Base-by-base conservation (phyloP, 1,140 invertebrate species). In the Glomeris maerens region DNA sequence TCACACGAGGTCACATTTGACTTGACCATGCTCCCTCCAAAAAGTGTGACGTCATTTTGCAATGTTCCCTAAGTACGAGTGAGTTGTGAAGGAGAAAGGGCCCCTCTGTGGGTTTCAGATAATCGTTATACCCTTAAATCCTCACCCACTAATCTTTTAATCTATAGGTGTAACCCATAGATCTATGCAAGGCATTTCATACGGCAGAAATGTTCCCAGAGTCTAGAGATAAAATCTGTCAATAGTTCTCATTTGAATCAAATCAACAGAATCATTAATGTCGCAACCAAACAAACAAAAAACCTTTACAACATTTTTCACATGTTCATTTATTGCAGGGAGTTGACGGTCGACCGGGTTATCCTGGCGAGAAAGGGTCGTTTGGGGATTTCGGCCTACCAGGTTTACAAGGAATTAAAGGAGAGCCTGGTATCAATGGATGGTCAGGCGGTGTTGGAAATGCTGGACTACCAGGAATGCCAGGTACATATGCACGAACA, bases 391-490 rank as follows among this genome's bases (percentile, higher is more conserved):
- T 17, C 17, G 31, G 31, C 10, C 31, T 36, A 10, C 31, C 31
- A 36, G 31, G 31, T 36, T 36, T 36, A 36, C 10, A 36, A 10
- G 31, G 31, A 36, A 36, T 36, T 17, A 36, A 36, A 36, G 31
- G 31, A 36, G 31, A 36, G 17, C 31, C 31, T 36, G 31, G 31
- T 36, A 10, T 17, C 17, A 10, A 36, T 36, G 31, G 31, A 36
- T 10, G 31, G 17, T 10, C 31, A 36, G 31, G 31, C 31, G 10
- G 31, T 10, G 10, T 10, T 36, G 61, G 62, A 27, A 59, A 60
- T 22, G 53, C 62, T 50, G 60, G 60, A 49, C 51, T 60, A 29
- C 55, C 47, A 45, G 60, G 31, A 36, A 10, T 36, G 17, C 17
- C 17, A 10, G 31, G 31, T 36, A 17, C 31, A 36, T 10, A 36